Evolutionary conservation across 2,888 invertebrate species (phyloP).

Genomic region (Machimus rusticus): DNA sequence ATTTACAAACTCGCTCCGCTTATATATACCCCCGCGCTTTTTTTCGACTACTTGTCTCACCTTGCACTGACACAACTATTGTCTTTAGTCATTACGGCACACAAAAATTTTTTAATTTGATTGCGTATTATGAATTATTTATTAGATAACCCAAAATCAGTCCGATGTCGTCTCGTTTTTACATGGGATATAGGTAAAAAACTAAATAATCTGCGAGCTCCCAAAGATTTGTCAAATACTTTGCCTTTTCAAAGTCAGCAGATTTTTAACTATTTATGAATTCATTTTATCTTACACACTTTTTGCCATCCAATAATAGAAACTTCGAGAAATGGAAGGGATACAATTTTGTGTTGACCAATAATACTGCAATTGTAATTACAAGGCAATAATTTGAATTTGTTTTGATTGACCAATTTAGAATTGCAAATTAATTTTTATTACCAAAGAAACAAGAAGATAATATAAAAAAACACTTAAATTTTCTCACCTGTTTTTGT

Average conservation of each 20-base stretch:
- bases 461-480: neutral
- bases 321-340: neutral
- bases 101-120: constrained; percentile 4
- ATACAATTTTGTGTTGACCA: neutral
- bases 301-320: neutral
- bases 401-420: neutral
- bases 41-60: constrained; percentile 22
- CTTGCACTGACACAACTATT: constrained; percentile 30
- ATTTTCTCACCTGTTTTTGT: neutral
- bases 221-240: neutral
- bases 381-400: neutral
- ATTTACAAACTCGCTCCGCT: constrained; percentile 28
- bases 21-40: constrained; percentile 5
- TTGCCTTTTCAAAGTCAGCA: constrained; percentile 15
- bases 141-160: constrained; percentile 30
- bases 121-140: constrained; percentile 38
- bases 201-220: constrained; percentile 12
- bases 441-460: neutral
- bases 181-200: constrained; percentile 23
- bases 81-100: constrained; percentile 19
- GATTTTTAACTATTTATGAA: neutral
- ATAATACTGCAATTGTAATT: neutral
- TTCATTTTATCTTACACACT: neutral
- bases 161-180: constrained; percentile 1
- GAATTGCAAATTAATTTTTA: neutral